phyloP scores from a whole-genome alignment of 2,797 vertebrate genomes.

The Hirundo rustica region DNA sequence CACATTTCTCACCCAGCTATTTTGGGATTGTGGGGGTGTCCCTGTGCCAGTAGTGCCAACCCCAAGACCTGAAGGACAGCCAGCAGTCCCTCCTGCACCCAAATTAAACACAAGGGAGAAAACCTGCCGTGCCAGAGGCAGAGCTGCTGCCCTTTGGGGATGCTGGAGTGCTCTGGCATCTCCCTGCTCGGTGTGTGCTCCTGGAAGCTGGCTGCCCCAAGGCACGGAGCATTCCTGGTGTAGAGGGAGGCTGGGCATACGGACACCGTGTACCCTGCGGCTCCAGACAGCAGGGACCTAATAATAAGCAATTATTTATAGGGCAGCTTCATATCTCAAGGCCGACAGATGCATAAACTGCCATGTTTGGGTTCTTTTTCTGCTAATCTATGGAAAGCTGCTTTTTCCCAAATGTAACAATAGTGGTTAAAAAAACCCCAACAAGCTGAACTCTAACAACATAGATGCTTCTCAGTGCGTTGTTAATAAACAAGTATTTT shows the following conservation, averaged over 20 bases:
- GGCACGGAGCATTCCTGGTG: background rate
- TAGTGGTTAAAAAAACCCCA: background rate
- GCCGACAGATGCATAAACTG: background rate
- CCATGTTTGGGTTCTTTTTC: conserved; percentile 9
- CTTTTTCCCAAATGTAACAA: background rate
- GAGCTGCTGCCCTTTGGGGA: background rate
- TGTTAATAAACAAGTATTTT: conserved; percentile 27
- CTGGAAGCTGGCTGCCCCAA: fast-evolving
- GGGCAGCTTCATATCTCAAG: conserved; percentile 14
- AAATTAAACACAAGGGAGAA: background rate
- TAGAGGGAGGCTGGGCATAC: background rate
- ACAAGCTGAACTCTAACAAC: background rate
- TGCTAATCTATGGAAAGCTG: conserved; percentile 32
- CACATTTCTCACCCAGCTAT: background rate
- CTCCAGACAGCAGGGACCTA: conserved; percentile 14
- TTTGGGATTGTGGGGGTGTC: background rate
- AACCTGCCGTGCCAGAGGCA: background rate
- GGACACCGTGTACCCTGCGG: fast-evolving
- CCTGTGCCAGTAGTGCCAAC: background rate
- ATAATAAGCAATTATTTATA: conserved; percentile 62
- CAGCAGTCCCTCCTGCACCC: background rate
- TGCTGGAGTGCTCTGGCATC: background rate
- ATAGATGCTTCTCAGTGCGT: background rate
- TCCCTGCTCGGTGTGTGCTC: background rate
- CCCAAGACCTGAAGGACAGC: background rate